phyloP scores from a whole-genome alignment of 2,888 invertebrate genomes.

The Hybos culiciformis region DNA sequence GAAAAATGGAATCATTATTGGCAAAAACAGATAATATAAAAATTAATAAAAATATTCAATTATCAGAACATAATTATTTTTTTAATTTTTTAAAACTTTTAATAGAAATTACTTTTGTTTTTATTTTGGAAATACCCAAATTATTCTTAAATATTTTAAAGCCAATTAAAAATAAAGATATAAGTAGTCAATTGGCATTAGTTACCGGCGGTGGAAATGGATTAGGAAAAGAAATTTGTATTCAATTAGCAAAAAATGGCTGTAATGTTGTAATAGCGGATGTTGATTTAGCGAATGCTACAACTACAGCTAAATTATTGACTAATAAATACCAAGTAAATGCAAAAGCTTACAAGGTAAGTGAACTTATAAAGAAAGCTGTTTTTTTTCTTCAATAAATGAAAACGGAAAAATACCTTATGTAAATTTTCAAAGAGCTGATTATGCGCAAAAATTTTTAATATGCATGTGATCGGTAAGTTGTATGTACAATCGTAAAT shows the following conservation, averaged over 20 bases:
- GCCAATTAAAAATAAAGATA: background rate
- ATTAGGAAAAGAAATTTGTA: conserved; percentile 35
- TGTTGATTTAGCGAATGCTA: conserved; percentile 30
- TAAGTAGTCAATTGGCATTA: background rate
- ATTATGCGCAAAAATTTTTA: background rate
- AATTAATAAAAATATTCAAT: too few species aligned
- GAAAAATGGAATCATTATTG: too few species aligned
- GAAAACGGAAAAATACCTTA: background rate
- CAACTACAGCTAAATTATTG: conserved; percentile 29
- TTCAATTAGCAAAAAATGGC: conserved; percentile 32
- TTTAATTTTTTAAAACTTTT: too few species aligned
- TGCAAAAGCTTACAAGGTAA: conserved; percentile 31
- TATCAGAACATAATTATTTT: too few species aligned
- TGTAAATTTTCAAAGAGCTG: background rate
- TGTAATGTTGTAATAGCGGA: conserved; percentile 36
- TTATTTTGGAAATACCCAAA: too few species aligned
- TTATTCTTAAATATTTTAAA: background rate
- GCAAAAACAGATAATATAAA: too few species aligned
- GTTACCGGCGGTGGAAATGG: conserved; percentile 38
- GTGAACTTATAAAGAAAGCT: background rate
- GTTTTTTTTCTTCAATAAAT: background rate
- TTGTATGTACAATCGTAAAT: too few species aligned
- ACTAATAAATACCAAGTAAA: conserved; percentile 27
- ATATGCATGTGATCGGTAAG: too few species aligned
- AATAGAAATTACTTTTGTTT: too few species aligned